Evolutionary conservation across 2,113 vertebrate genomes (phyloP).

Genomic region (Triplophysa rosa): DNA sequence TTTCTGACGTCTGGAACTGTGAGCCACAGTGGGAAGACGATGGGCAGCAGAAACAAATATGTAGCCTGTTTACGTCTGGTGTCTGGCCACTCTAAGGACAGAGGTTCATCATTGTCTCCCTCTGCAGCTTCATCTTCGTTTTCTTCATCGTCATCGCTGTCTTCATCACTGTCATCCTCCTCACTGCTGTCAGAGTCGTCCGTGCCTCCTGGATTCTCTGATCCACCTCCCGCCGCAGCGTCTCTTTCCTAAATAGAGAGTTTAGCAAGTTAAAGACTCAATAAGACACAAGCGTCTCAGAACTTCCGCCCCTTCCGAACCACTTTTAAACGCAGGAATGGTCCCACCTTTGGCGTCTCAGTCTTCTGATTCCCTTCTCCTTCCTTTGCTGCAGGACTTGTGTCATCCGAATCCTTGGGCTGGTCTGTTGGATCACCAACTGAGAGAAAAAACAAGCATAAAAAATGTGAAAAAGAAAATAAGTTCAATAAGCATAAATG

Average conservation of each 20-base stretch:
- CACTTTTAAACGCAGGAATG: constrained; percentile 1
- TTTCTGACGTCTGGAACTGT: constrained; percentile 91
- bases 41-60: constrained; percentile 90
- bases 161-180: constrained; percentile 60
- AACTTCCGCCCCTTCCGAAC: not conserved
- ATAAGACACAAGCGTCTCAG: constrained; percentile 24
- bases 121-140: constrained; percentile 59
- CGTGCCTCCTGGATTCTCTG: constrained; percentile 56
- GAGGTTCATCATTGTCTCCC: constrained; percentile 78
- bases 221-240: constrained; percentile 55
- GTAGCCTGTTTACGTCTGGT: constrained; percentile 83
- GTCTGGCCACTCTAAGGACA: constrained; percentile 91
- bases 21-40: constrained; percentile 93
- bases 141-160: constrained; percentile 46
- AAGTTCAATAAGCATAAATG: not conserved
- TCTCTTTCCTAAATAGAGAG: constrained; percentile 26
- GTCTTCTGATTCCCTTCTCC: constrained; percentile 41
- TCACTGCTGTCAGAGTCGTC: constrained; percentile 56
- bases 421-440: constrained; percentile 52
- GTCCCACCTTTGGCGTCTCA: constrained; percentile 63
- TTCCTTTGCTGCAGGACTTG: constrained; percentile 43
- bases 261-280: constrained; percentile 7
- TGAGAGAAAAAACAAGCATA: not conserved
- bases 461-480: not conserved
- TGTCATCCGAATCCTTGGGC: constrained; percentile 60